phyloP scores from a whole-genome alignment of 2,113 vertebrate species.

The Scartelaos histophorus region DNA sequence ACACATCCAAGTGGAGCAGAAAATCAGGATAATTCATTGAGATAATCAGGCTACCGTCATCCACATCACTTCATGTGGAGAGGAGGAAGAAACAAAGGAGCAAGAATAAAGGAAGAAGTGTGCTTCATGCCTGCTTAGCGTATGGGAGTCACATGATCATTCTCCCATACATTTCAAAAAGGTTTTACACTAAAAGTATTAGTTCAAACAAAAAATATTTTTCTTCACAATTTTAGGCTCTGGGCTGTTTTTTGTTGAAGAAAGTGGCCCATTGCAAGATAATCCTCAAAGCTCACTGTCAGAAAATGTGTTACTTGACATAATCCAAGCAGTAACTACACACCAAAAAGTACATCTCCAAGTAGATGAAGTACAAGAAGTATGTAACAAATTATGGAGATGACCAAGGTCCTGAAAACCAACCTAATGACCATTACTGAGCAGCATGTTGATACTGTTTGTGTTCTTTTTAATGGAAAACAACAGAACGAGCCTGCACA shows the following conservation, averaged over 20 bases:
- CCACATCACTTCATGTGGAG: constrained; percentile 50
- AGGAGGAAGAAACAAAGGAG: constrained; percentile 2
- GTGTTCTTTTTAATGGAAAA: neutral
- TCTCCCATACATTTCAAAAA: neutral
- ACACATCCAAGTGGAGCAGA: constrained; percentile 73
- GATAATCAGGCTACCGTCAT: constrained; percentile 71
- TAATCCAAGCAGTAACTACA: neutral
- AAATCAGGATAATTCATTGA: constrained; percentile 77
- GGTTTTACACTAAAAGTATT: neutral
- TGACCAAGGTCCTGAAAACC: neutral
- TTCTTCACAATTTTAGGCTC: neutral
- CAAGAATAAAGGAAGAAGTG: constrained; percentile 24
- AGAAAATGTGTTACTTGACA: neutral
- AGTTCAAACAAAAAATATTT: neutral
- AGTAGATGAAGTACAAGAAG: neutral
- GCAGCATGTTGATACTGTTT: neutral
- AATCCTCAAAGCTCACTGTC: neutral
- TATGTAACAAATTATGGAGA: neutral
- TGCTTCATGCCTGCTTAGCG: constrained; percentile 33
- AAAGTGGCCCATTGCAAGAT: neutral
- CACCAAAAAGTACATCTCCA: neutral
- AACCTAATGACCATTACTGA: neutral
- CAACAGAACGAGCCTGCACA: neutral
- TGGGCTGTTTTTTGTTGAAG: neutral
- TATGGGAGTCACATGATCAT: neutral